A percentile compares a stretch with the other conserved stretches of the same genome.
Conservation (phyloP, 2,888 invertebrate species). For the Drosophila kuntzei region DNA sequence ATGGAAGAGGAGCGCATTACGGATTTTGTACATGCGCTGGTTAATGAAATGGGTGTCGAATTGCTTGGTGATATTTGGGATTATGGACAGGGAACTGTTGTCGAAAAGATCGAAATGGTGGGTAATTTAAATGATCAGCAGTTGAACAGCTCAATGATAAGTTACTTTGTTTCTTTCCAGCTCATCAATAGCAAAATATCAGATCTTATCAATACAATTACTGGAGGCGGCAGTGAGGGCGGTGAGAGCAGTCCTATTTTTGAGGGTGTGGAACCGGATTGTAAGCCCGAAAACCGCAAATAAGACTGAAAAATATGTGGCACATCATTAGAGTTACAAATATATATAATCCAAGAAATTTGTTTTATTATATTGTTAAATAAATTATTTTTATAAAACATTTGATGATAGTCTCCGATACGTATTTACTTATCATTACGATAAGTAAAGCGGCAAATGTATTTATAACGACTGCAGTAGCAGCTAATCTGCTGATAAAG, state of each 20-base stretch:
- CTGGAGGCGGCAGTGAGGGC: constrained; percentile 57
- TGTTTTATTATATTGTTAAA: constrained; percentile 1
- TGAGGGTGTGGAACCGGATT: constrained; percentile 80
- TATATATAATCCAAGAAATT: background rate
- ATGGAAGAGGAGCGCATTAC: constrained; percentile 80
- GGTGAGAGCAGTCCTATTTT: constrained; percentile 75
- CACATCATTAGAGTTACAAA: constrained; percentile 6
- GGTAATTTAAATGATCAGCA: background rate
- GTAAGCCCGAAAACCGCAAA: constrained; percentile 52
- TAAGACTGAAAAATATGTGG: constrained; percentile 39
- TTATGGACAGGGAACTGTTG: constrained; percentile 60
- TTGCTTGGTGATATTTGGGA: constrained; percentile 81
- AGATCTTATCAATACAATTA: constrained; percentile 70
- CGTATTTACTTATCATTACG: constrained; percentile 21
- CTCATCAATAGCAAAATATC: constrained; percentile 68
- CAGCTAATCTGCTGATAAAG: constrained; percentile 51
- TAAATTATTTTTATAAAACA: constrained; percentile 25
- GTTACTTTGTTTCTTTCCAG: constrained; percentile 49
- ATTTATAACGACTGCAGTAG: constrained; percentile 22
- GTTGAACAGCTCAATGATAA: background rate
- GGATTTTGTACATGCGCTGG: constrained; percentile 76
- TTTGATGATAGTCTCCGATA: constrained; percentile 12
- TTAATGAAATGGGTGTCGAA: constrained; percentile 82
- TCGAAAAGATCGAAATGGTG: constrained; percentile 68
- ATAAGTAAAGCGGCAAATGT: constrained; percentile 35